Percentiles rank a stretch among this genome's conserved stretches.
phyloP scores from a whole-genome alignment of 2,113 vertebrate species.

The Alexandromys fortis region DNA sequence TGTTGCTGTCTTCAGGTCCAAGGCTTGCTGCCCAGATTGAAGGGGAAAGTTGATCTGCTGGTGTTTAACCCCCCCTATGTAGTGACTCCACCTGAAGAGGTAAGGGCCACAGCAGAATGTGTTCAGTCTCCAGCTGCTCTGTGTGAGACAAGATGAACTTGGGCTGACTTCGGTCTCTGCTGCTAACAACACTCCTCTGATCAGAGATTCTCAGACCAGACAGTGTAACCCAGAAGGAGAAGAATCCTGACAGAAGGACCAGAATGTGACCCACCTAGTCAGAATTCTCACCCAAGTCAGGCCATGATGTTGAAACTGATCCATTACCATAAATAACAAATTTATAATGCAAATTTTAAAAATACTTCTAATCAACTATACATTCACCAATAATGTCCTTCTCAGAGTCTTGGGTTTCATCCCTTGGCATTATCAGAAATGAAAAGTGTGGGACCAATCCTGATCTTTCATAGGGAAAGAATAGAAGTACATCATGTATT shows the following conservation, averaged over 20 bases:
- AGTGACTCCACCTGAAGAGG: conserved; percentile 95
- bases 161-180: background rate
- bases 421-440: background rate
- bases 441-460: background rate
- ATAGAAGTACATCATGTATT: background rate
- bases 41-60: conserved; percentile 93
- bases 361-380: background rate
- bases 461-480: background rate
- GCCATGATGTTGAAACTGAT: background rate
- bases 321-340: background rate
- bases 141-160: conserved; percentile 1
- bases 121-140: background rate
- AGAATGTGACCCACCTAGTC: background rate
- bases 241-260: background rate
- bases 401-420: conserved; percentile 11
- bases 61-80: conserved; percentile 98
- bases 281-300: background rate
- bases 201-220: background rate
- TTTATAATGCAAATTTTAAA: background rate
- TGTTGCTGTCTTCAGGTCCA: conserved; percentile 85
- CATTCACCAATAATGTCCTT: background rate
- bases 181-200: background rate
- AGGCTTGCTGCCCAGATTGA: conserved; percentile 89
- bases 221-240: background rate
- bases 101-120: conserved; percentile 73